Conservation (phyloP, 2,113 vertebrate genomes). For the Circaetus cinerascens region DNA sequence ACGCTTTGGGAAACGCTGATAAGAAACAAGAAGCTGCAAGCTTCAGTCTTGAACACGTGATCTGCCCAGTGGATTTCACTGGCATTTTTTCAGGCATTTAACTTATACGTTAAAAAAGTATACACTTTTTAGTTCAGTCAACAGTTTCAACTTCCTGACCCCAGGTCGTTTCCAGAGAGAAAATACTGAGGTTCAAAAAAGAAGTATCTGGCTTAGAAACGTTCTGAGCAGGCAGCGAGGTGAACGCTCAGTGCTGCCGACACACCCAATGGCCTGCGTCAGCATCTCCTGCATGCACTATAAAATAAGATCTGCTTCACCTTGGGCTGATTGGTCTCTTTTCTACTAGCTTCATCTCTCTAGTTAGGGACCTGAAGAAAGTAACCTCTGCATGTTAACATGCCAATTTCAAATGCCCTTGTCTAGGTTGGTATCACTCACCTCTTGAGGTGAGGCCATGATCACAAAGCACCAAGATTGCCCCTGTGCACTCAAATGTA, state of each 20-base stretch:
- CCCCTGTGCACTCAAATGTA: accelerated
- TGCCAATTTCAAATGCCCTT: not conserved
- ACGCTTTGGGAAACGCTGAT: not conserved
- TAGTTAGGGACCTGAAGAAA: not conserved
- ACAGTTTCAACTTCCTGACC: not conserved
- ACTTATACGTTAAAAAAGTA: not conserved
- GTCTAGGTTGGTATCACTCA: not conserved
- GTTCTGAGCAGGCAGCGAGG: not conserved
- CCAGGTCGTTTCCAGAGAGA: not conserved
- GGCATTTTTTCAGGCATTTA: not conserved
- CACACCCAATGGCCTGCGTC: accelerated
- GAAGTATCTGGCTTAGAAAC: not conserved
- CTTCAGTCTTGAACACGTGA: not conserved
- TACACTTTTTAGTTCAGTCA: not conserved
- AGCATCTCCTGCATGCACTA: not conserved
- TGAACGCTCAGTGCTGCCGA: not conserved
- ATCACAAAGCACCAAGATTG: not conserved
- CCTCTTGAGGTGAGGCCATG: not conserved
- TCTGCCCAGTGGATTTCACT: not conserved
- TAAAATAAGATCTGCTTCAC: not conserved
- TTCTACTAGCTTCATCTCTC: not conserved
- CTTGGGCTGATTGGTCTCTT: not conserved
- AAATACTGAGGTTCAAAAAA: not conserved
- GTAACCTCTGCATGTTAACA: not conserved
- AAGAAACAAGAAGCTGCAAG: not conserved